These are phyloP conservation scores for Vulpes lagopus DNA, from an alignment of 2,113 vertebrate species.

Conservation along the genomic window DNA sequence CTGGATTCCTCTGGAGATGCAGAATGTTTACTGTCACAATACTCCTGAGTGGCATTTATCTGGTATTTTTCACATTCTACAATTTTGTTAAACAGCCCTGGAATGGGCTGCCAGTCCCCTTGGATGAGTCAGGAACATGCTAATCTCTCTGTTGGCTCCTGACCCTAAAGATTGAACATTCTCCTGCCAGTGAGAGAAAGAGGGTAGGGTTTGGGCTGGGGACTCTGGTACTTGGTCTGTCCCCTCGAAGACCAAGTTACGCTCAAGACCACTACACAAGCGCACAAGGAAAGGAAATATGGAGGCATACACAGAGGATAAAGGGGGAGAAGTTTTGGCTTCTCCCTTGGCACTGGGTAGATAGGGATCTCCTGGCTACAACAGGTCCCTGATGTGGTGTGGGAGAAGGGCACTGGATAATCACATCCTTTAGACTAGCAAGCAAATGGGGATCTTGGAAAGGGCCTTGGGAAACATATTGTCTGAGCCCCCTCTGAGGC, in stretches of 20 bases:
- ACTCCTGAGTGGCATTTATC: slow-evolving; percentile 24
- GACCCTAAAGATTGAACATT: neutral
- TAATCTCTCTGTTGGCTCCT: neutral
- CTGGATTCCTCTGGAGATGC: neutral
- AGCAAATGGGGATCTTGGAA: neutral
- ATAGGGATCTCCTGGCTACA: neutral
- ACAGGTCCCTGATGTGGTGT: too few relatives aligned
- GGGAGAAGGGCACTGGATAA: neutral
- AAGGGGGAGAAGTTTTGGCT: too few relatives aligned
- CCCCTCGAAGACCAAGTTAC: neutral
- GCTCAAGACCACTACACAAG: neutral
- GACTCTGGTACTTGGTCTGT: neutral
- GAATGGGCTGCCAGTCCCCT: neutral
- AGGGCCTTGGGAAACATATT: neutral
- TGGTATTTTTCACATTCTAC: slow-evolving; percentile 13
- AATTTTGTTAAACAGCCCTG: slow-evolving; percentile 8
- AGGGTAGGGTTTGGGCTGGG: neutral
- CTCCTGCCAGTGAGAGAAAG: neutral
- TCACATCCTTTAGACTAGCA: neutral
- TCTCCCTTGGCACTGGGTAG: too few relatives aligned
- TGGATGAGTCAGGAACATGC: neutral
- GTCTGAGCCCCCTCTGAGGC: neutral
- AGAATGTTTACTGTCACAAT: neutral
- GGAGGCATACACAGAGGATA: neutral
- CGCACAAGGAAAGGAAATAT: neutral